phyloP scores from a whole-genome alignment of 1,140 invertebrate species.

The Drosophila ananassae region DNA sequence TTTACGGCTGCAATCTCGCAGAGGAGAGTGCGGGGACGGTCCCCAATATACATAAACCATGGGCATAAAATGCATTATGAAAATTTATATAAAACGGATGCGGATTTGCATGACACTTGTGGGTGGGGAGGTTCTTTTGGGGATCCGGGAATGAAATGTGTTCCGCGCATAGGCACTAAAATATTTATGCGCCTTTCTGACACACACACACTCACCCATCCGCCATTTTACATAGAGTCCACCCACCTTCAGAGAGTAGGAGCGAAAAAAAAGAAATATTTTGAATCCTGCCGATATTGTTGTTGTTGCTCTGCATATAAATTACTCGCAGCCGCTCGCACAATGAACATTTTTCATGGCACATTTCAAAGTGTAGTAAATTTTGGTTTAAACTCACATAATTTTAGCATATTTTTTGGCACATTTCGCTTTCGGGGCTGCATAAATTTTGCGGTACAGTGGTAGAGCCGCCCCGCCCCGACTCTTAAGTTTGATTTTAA shows the following conservation, averaged over 20 bases:
- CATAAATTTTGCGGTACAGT: conserved; percentile 46
- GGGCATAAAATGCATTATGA: conserved; percentile 64
- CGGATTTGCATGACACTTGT: conserved; percentile 56
- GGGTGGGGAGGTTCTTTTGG: conserved; percentile 19
- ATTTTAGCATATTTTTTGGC: conserved; percentile 53
- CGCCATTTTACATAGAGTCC: neutral
- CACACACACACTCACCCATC: conserved; percentile 24
- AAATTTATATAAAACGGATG: conserved; percentile 62
- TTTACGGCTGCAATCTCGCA: conserved; percentile 32
- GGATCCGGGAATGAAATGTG: conserved; percentile 40
- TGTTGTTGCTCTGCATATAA: conserved; percentile 50
- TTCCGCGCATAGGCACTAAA: conserved; percentile 65
- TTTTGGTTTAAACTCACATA: conserved; percentile 76
- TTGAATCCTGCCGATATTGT: conserved; percentile 14
- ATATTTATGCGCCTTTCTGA: conserved; percentile 67
- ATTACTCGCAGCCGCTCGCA: conserved; percentile 53
- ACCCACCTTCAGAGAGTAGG: neutral
- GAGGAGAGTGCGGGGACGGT: neutral
- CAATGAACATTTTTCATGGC: conserved; percentile 77
- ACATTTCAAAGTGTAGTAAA: conserved; percentile 78
- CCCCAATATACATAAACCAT: conserved; percentile 59
- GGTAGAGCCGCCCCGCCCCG: neutral
- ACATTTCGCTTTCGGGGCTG: conserved; percentile 17
- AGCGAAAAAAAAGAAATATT: conserved; percentile 18
- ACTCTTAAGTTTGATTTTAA: conserved; percentile 44